Evolutionary conservation across 1,140 invertebrate genomes (phyloP).

Genomic region (Drosophila bocqueti): DNA sequence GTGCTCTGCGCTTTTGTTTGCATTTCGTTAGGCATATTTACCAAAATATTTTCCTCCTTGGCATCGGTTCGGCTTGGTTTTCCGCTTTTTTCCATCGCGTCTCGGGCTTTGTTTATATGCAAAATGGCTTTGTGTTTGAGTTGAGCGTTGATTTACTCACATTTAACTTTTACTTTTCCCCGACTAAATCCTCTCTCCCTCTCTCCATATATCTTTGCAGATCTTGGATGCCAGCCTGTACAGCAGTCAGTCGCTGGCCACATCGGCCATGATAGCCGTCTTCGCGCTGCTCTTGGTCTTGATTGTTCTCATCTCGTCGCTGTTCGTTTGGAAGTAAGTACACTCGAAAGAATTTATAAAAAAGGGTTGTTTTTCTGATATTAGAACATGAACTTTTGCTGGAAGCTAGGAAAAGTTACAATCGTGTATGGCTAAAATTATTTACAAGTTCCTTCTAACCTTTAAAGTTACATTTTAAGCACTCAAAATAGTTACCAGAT

Average conservation of each 20-base stretch:
- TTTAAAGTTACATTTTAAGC: no score
- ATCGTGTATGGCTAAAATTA: no score
- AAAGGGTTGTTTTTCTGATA: not conserved
- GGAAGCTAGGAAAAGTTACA: not conserved
- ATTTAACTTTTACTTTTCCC: constrained; percentile 62
- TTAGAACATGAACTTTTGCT: not conserved
- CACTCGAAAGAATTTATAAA: not conserved
- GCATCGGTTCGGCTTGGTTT: constrained; percentile 11
- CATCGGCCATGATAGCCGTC: constrained; percentile 91
- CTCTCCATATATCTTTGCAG: constrained; percentile 87
- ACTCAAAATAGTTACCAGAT: not conserved
- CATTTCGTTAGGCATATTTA: constrained; percentile 83
- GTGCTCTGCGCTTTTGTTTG: constrained; percentile 75
- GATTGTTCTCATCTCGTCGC: constrained; percentile 90
- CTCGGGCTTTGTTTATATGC: constrained; percentile 60
- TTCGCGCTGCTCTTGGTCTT: constrained; percentile 90
- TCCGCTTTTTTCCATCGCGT: constrained; percentile 20
- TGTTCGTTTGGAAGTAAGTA: constrained; percentile 93
- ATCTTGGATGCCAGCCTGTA: constrained; percentile 92
- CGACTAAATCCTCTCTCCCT: constrained; percentile 47
- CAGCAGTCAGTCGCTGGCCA: constrained; percentile 91
- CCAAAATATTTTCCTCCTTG: constrained; percentile 52
- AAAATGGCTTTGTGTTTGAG: constrained; percentile 80
- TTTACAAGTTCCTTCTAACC: no score
- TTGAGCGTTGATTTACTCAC: constrained; percentile 67